These are phyloP conservation scores for Ondatra zibethicus DNA, from an alignment of 2,113 vertebrate species.

Conservation along the genomic window DNA sequence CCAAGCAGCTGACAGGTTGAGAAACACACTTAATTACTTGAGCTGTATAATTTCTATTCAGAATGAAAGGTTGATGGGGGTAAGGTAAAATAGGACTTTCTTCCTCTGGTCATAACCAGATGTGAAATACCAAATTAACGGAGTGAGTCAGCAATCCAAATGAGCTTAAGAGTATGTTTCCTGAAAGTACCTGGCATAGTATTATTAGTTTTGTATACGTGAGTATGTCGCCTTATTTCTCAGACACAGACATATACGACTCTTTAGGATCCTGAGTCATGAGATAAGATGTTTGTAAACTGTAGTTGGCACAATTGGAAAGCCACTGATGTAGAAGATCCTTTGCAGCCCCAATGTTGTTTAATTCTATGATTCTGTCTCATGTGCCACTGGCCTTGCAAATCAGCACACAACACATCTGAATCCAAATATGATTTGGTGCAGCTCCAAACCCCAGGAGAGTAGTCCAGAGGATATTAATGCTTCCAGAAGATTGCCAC, in stretches of 20 bases:
- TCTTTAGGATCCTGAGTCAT: neutral
- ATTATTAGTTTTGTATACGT: neutral
- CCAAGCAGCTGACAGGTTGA: neutral
- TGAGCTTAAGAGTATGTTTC: neutral
- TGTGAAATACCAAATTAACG: neutral
- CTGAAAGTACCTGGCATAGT: neutral
- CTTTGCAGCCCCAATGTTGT: neutral
- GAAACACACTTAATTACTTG: slow-evolving; percentile 9
- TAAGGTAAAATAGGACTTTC: neutral
- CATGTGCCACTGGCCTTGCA: neutral
- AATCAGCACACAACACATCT: neutral
- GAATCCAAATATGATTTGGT: slow-evolving; percentile 37
- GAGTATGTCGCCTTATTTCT: neutral
- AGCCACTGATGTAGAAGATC: neutral
- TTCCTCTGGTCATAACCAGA: neutral
- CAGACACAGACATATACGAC: neutral
- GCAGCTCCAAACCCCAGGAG: slow-evolving; percentile 26
- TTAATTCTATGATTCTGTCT: slow-evolving; percentile 13
- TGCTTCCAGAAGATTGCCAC: neutral
- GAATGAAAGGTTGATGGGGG: neutral
- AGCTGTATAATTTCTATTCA: neutral
- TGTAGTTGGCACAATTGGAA: neutral
- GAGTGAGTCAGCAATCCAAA: neutral
- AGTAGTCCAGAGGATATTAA: slow-evolving; percentile 32
- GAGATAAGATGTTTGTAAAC: neutral